A percentile compares a stretch with the other conserved stretches of the same genome.
Conservation (phyloP, 2,797 vertebrate genomes). For the Labroides dimidiatus region DNA sequence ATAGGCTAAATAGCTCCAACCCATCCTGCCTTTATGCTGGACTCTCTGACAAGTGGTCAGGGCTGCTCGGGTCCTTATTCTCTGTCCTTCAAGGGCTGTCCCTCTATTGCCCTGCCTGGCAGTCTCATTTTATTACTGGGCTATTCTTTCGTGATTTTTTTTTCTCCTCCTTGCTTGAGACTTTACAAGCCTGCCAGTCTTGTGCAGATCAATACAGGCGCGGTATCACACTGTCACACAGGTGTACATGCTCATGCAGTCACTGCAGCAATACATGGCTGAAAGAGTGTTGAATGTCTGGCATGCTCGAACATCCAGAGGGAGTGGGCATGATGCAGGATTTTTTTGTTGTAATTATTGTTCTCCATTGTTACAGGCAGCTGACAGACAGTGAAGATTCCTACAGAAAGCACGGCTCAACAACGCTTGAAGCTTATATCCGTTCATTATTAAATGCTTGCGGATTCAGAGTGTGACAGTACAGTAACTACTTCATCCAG, state of each 20-base stretch:
- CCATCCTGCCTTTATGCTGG: constrained; percentile 36
- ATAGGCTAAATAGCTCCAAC: constrained; percentile 65
- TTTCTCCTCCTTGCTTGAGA: constrained; percentile 2
- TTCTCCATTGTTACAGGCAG: constrained; percentile 12
- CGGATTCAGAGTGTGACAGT: constrained; percentile 13
- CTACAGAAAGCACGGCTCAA: constrained; percentile 50
- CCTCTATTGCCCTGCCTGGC: constrained; percentile 42
- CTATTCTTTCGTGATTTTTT: constrained; percentile 23
- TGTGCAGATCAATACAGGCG: constrained; percentile 44
- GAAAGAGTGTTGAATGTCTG: constrained; percentile 61
- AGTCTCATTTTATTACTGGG: constrained; percentile 29
- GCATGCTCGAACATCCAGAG: constrained; percentile 57
- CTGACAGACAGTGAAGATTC: constrained; percentile 57
- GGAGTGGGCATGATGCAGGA: constrained; percentile 57
- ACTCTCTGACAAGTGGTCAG: constrained; percentile 48
- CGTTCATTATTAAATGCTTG: constrained; percentile 11
- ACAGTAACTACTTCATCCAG: constrained; percentile 21
- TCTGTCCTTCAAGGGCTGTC: constrained; percentile 46
- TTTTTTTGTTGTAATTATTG: constrained; percentile 53
- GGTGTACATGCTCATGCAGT: constrained; percentile 44
- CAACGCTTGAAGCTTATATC: constrained; percentile 52
- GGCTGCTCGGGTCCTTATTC: constrained; percentile 46
- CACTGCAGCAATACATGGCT: constrained; percentile 57
- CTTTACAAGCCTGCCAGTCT: constrained; percentile 35
- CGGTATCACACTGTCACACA: constrained; percentile 21